These are phyloP conservation scores for Grammomys surdaster DNA, from an alignment of 2,113 vertebrate genomes.

Conservation along the genomic window DNA sequence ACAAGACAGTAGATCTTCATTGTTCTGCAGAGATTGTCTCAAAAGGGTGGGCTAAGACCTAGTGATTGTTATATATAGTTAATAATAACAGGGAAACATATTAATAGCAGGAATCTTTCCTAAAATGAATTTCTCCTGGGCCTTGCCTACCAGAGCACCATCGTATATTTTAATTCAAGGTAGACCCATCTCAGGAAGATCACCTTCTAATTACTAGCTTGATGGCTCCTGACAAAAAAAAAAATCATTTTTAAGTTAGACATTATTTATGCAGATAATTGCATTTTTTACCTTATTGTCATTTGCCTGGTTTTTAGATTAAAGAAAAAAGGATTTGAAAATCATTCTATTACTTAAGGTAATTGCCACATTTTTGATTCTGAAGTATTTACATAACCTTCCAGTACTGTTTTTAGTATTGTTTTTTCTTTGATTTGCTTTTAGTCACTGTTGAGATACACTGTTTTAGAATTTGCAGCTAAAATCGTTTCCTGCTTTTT, in stretches of 20 bases:
- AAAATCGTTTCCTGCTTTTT: slow-evolving; percentile 65
- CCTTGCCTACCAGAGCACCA: too few relatives aligned
- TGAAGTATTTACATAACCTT: slow-evolving; percentile 12
- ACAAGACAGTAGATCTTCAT: too few relatives aligned
- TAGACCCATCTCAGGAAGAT: too few relatives aligned
- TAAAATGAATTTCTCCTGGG: too few relatives aligned
- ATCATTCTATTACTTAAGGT: slow-evolving; percentile 34
- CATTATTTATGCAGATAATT: slow-evolving; percentile 37
- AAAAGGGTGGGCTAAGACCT: too few relatives aligned
- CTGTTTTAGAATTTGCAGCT: slow-evolving; percentile 61
- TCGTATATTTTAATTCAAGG: too few relatives aligned
- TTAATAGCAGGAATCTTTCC: too few relatives aligned
- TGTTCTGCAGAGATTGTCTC: too few relatives aligned
- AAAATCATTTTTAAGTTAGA: slow-evolving; percentile 48
- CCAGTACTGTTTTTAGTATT: slow-evolving; percentile 44
- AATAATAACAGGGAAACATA: too few relatives aligned
- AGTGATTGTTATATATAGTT: too few relatives aligned
- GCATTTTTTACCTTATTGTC: slow-evolving; percentile 43
- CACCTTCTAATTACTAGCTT: too few relatives aligned
- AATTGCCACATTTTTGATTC: slow-evolving; percentile 42
- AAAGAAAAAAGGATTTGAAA: slow-evolving; percentile 50
- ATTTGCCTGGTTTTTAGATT: slow-evolving; percentile 56
- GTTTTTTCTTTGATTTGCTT: slow-evolving; percentile 23
- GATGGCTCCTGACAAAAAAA: not conserved
- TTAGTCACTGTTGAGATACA: slow-evolving; percentile 33